phyloP scores from a whole-genome alignment of 2,797 vertebrate species.

The Neosalanx taihuensis region DNA sequence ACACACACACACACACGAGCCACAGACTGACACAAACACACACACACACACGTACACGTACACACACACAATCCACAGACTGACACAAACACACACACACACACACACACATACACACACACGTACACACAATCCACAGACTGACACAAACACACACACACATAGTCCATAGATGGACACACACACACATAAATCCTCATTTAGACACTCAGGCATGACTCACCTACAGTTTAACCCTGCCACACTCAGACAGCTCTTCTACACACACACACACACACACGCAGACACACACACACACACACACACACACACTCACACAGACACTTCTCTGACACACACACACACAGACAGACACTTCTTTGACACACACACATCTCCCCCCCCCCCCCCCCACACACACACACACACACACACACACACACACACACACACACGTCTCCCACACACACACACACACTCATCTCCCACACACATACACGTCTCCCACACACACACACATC shows the following conservation, averaged over 20 bases:
- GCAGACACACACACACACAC: no score
- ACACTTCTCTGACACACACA: no score
- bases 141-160: neutral
- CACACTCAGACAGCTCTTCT: slow-evolving; percentile 45
- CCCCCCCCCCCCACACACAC: neutral
- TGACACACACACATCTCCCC: slow-evolving; percentile 35
- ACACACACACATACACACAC: neutral
- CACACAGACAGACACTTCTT: no score
- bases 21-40: no score
- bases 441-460: neutral
- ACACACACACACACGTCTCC: no score
- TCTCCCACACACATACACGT: no score
- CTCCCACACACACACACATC: no score
- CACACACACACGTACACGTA: no score
- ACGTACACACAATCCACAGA: no score
- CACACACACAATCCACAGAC: no score
- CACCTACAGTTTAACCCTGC: slow-evolving; percentile 57
- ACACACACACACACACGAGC: no score
- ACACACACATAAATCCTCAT: slow-evolving; percentile 41
- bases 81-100: neutral
- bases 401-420: neutral
- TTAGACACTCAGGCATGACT: slow-evolving; percentile 51
- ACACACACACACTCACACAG: neutral
- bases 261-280: slow-evolving; percentile 5
- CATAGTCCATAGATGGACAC: slow-evolving; percentile 1